Conservation (phyloP, 2,888 invertebrate genomes). For the Adelphocoris suturalis region DNA sequence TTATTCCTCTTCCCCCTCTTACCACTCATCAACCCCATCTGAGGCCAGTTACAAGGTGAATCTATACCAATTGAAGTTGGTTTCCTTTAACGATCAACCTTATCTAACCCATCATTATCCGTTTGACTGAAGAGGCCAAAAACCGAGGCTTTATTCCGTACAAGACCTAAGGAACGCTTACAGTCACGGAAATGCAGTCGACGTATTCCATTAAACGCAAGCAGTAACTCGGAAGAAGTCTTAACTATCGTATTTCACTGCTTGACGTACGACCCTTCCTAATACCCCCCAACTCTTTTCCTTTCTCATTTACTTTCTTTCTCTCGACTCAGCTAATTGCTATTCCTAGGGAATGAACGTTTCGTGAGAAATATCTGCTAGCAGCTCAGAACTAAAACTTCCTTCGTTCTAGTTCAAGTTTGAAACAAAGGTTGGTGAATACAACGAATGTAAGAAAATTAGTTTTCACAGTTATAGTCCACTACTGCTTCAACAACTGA, state of each 20-base stretch:
- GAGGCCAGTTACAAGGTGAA: not conserved
- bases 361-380: not conserved
- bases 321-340: slow-evolving; percentile 8
- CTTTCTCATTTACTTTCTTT: slow-evolving; percentile 26
- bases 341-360: slow-evolving; percentile 20
- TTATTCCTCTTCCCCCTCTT: slow-evolving; percentile 8
- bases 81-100: not conserved
- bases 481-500: too few species aligned
- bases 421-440: not conserved
- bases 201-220: slow-evolving; percentile 16
- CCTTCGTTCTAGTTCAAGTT: not conserved
- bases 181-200: slow-evolving; percentile 14
- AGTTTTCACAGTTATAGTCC: not conserved
- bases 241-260: slow-evolving; percentile 15
- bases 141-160: not conserved
- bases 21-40: not conserved
- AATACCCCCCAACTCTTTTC: not conserved
- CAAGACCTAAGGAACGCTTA: not conserved
- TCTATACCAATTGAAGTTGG: not conserved
- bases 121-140: not conserved
- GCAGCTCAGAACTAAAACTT: not conserved
- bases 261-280: slow-evolving; percentile 18
- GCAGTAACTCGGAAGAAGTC: slow-evolving; percentile 5
- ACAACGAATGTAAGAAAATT: not conserved
- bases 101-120: not conserved